Percentiles rank a stretch among this genome's conserved stretches.
These are phyloP conservation scores for Kryptolebias marmoratus DNA, from an alignment of 2,113 vertebrate species.

Conservation along the genomic window DNA sequence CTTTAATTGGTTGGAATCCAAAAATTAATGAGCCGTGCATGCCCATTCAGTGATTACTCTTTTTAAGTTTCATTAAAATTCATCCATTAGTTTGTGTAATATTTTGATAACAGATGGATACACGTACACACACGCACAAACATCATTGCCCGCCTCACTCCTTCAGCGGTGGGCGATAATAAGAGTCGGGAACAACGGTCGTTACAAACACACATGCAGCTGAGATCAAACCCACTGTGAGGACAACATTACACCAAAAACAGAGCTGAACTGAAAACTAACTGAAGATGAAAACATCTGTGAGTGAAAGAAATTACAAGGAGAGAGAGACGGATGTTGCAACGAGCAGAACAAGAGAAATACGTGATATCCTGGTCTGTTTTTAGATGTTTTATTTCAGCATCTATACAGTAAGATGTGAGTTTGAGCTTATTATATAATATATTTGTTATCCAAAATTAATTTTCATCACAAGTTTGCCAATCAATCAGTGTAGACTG, in stretches of 20 bases:
- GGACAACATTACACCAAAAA: neutral
- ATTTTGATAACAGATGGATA: too few relatives aligned
- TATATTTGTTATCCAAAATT: neutral
- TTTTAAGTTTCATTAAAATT: too few relatives aligned
- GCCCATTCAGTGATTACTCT: too few relatives aligned
- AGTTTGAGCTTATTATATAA: neutral
- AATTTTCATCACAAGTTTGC: neutral
- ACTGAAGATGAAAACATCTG: neutral
- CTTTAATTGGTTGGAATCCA: too few relatives aligned
- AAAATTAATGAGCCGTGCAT: too few relatives aligned
- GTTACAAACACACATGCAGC: conserved; percentile 7
- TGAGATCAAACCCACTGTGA: conserved; percentile 15
- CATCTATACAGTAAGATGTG: neutral
- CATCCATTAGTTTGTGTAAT: too few relatives aligned
- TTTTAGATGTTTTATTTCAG: neutral
- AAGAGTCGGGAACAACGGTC: conserved; percentile 16
- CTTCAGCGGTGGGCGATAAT: conserved; percentile 1
- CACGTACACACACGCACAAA: too few relatives aligned
- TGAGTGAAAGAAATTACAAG: neutral
- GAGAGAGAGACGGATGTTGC: neutral
- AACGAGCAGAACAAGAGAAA: neutral
- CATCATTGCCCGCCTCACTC: too few relatives aligned
- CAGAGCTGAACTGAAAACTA: neutral
- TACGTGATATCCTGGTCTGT: neutral
- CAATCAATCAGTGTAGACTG: conserved; percentile 24